Base-by-base conservation (phyloP, 2,797 vertebrate species). In the Paedocypris micromegethes region DNA sequence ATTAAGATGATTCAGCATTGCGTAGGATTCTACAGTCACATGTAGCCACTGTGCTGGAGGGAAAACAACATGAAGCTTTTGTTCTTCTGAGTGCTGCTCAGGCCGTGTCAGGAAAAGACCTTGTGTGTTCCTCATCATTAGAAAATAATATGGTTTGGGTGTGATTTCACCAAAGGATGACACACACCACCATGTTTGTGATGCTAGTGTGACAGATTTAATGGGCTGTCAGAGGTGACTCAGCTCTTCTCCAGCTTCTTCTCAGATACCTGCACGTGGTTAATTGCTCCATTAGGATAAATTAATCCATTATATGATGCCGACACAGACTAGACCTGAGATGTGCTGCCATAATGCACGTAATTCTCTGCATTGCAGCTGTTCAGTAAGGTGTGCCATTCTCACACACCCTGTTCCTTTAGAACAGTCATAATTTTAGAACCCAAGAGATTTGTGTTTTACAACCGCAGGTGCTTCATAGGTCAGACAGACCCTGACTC, bases 341-440 rank as follows among this genome's bases (percentile, higher is more conserved):
- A 44, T 39, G 39, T 8, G 5, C 5, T 58, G 40, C 40, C 6
- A 5, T 4, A 60, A 6, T 53, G 38, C 47, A 60, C 38, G 53
- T 48, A 46, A 40, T 53, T 60, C 38, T 61, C 66, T 68, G 66
- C 66, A 68, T 54, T 68, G 66, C 66, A 68, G 66, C 3, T 47
- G 53, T 68, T 53, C 49, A 4, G 37, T 47, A 59, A 56, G 45
- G 55, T 45, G 40, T 9, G 42, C 8, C 6, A 38, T 52, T 56
- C 67, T 54, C 42, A 58, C 44, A 63, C 54, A 58, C 54, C 9
- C 47, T 39, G 53, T 71, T 42, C 59, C 52, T 58, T 53, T 58
- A 58, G 43, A 39, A 47, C 54, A 1, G 6, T 58, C 23, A 65
- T 53, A 72, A 55, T 54, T 65, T 3, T 2, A 9, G 39, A 41